phyloP scores from a whole-genome alignment of 2,113 vertebrate species.

The Petrocephalus microphthalmus region DNA sequence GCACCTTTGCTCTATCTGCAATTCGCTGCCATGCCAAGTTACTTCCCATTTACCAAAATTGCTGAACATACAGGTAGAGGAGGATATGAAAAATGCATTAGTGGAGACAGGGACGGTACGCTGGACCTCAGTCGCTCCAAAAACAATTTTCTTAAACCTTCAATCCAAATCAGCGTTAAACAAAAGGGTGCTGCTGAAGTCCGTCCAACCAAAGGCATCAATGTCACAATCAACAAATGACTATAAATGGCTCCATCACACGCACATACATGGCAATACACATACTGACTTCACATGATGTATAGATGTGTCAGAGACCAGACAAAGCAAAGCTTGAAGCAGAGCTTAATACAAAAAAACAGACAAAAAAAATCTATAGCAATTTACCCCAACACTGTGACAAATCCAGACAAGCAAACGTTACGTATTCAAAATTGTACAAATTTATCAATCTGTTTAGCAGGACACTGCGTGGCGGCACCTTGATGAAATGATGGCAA shows the following conservation, averaged over 20 bases:
- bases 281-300: background rate
- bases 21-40: background rate
- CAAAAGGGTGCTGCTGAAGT: background rate
- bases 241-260: background rate
- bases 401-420: background rate
- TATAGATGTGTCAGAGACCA: background rate
- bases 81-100: background rate
- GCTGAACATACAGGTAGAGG: background rate
- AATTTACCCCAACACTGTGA: background rate
- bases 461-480: no score
- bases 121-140: background rate
- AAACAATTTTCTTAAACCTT: background rate
- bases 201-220: background rate
- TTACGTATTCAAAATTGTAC: background rate
- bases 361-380: background rate
- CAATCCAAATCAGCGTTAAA: background rate
- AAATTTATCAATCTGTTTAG: background rate
- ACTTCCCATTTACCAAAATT: background rate
- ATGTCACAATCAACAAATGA: background rate
- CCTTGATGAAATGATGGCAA: background rate
- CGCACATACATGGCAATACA: background rate
- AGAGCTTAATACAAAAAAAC: background rate
- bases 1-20: background rate
- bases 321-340: background rate
- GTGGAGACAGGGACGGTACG: background rate